Conservation (phyloP, 2,888 invertebrate genomes). For the Sicus ferrugineus region DNA sequence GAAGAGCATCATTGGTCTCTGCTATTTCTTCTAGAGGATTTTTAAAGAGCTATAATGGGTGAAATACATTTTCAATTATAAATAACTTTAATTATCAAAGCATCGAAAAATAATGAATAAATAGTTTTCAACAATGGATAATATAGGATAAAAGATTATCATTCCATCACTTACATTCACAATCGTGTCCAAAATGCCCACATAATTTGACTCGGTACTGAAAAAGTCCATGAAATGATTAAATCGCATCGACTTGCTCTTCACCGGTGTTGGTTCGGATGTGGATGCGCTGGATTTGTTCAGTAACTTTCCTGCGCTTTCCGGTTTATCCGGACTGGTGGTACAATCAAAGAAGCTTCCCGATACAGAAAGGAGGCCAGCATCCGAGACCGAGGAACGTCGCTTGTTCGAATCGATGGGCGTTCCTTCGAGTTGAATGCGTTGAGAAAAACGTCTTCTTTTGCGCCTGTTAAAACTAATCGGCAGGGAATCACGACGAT, state of each 20-base stretch:
- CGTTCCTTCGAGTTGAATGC: slow-evolving; percentile 62
- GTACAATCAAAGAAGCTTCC: slow-evolving; percentile 91
- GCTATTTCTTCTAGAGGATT: slow-evolving; percentile 88
- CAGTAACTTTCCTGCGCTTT: slow-evolving; percentile 54
- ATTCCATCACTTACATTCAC: slow-evolving; percentile 73
- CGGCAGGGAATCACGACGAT: slow-evolving; percentile 69
- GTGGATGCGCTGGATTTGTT: slow-evolving; percentile 52
- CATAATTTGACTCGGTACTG: slow-evolving; percentile 97
- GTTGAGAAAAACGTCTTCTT: slow-evolving; percentile 76
- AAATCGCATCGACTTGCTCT: slow-evolving; percentile 64
- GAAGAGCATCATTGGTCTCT: slow-evolving; percentile 77
- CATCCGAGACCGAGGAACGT: slow-evolving; percentile 86
- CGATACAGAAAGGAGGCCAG: slow-evolving; percentile 83
- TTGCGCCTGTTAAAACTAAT: slow-evolving; percentile 72
- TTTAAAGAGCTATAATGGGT: slow-evolving; percentile 85
- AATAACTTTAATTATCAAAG: background rate
- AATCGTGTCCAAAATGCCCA: slow-evolving; percentile 91
- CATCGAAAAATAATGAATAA: background rate
- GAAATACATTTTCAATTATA: no score
- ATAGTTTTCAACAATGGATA: slow-evolving; percentile 38
- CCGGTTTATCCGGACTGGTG: slow-evolving; percentile 77
- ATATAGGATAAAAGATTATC: background rate
- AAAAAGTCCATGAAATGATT: slow-evolving; percentile 80
- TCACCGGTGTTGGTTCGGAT: slow-evolving; percentile 55
- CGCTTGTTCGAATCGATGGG: slow-evolving; percentile 70